phyloP scores from a whole-genome alignment of 92 coral and sea anemone genomes.

The Bergia sp. region DNA sequence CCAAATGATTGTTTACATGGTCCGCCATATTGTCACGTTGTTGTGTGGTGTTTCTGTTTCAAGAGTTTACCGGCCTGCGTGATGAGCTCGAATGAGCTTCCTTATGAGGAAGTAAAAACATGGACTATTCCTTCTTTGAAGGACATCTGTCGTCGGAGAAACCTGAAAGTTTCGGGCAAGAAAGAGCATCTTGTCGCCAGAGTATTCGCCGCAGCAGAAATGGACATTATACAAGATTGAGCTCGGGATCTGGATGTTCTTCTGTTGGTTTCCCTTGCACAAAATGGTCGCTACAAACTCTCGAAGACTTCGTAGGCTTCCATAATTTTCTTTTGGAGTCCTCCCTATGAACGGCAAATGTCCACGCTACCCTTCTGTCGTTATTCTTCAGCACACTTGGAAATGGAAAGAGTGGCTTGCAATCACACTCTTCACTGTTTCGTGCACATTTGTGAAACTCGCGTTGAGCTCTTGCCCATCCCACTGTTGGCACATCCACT shows the following conservation, averaged over 20 bases:
- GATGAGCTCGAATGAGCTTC: too few species aligned
- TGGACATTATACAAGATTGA: constrained; percentile 14
- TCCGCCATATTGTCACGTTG: too few species aligned
- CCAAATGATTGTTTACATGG: too few species aligned
- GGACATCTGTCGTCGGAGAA: too few species aligned
- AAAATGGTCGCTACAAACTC: constrained; percentile 46
- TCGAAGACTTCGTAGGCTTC: constrained; percentile 39
- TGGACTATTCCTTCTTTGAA: too few species aligned
- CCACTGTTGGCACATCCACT: constrained; percentile 55
- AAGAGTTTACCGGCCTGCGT: too few species aligned
- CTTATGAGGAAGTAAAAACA: too few species aligned
- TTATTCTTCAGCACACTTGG: constrained; percentile 52
- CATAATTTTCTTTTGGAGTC: constrained; percentile 21
- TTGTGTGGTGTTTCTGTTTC: too few species aligned
- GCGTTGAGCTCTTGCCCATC: constrained; percentile 32
- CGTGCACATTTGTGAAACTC: constrained; percentile 43
- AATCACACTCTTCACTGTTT: constrained; percentile 53
- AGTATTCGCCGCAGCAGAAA: too few species aligned
- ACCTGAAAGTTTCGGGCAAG: too few species aligned
- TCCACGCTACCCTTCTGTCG: constrained; percentile 21
- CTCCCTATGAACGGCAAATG: constrained; percentile 41
- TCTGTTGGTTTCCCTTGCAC: constrained; percentile 35
- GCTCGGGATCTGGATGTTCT: constrained; percentile 45
- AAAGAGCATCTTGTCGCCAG: too few species aligned
- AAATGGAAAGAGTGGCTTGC: constrained; percentile 65